phyloP scores from a whole-genome alignment of 1,140 invertebrate species.

The Palaemon carinicauda region DNA sequence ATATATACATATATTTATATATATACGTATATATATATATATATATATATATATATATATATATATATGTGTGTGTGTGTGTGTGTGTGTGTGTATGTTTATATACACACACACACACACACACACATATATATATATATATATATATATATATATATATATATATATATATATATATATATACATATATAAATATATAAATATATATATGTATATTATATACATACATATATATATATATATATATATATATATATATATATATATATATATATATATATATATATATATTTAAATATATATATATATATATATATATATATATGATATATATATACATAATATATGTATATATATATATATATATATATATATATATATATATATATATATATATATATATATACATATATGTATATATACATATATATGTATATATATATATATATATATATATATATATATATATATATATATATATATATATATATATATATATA shows the following conservation, averaged over 20 bases:
- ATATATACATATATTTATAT: no score
- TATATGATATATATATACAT: no score
- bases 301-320: neutral
- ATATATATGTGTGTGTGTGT: neutral
- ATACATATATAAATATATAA: neutral
- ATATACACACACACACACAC: neutral
- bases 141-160: slow-evolving; percentile 10
- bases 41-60: neutral
- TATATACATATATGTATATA: slow-evolving; percentile 17
- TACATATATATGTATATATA: neutral
- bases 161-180: slow-evolving; percentile 16
- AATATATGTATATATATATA: neutral
- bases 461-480: no score
- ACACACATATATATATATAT: slow-evolving; percentile 1
- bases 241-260: neutral
- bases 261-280: neutral
- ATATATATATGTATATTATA: neutral
- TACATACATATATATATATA: no score
- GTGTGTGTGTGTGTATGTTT: neutral
- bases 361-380: neutral
- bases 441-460: no score
- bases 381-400: slow-evolving; percentile 32
- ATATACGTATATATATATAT: neutral
- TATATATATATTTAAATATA: neutral
- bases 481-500: no score